Conservation (phyloP, 2,888 invertebrate species). For the Phortica okadai region DNA sequence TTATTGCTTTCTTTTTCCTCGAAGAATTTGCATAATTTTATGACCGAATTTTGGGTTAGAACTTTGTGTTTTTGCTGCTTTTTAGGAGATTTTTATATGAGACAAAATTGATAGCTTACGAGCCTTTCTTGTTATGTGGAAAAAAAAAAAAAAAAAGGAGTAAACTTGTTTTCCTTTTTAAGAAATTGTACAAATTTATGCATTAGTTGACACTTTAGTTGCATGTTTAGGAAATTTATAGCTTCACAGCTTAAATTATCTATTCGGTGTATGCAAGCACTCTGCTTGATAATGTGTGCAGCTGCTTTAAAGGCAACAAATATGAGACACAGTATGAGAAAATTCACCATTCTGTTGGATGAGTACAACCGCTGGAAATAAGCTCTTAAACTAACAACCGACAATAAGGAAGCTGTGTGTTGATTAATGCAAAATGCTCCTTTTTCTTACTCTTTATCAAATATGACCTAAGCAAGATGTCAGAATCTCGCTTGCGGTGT, state of each 20-base stretch:
- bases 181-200: slow-evolving; percentile 35
- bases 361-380: too few species aligned
- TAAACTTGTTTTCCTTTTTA: neutral
- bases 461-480: too few species aligned
- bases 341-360: too few species aligned
- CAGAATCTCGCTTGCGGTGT: too few species aligned
- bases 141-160: neutral
- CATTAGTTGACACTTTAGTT: slow-evolving; percentile 42
- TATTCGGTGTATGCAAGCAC: slow-evolving; percentile 34
- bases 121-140: neutral
- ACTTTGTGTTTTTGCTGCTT: slow-evolving; percentile 52
- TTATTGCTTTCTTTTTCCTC: slow-evolving; percentile 40
- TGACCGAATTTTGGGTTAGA: slow-evolving; percentile 51
- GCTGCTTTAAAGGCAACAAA: too few species aligned
- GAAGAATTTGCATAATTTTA: slow-evolving; percentile 42
- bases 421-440: too few species aligned
- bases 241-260: slow-evolving; percentile 50
- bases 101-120: slow-evolving; percentile 46
- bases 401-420: too few species aligned
- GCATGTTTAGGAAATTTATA: slow-evolving; percentile 48
- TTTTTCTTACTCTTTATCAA: too few species aligned
- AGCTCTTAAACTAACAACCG: too few species aligned
- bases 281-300: slow-evolving; percentile 23
- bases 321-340: too few species aligned
- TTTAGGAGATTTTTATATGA: slow-evolving; percentile 46